Evolutionary conservation across 2,797 vertebrate genomes (phyloP).

Genomic region (Peromyscus melanophrys): DNA sequence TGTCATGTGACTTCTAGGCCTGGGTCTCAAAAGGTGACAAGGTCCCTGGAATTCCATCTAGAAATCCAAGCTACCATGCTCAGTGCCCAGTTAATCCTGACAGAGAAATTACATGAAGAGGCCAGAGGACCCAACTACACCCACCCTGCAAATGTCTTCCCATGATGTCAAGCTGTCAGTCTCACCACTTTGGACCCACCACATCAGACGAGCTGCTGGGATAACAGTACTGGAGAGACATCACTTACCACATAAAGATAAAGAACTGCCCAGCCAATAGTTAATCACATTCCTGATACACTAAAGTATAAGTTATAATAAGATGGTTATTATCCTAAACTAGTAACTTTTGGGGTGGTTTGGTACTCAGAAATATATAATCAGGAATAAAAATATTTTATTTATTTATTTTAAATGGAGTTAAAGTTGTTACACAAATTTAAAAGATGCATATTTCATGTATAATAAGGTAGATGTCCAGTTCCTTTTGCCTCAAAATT

Average conservation of each 20-base stretch:
- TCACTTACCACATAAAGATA: neutral
- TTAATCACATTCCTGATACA: neutral
- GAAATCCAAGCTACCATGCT: neutral
- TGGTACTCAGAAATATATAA: neutral
- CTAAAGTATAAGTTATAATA: neutral
- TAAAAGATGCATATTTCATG: neutral
- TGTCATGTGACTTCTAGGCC: neutral
- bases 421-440: neutral
- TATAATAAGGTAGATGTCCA: neutral
- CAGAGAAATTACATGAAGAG: neutral
- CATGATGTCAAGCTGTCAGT: neutral
- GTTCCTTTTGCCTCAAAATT: constrained; percentile 4
- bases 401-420: neutral
- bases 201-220: neutral
- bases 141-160: neutral
- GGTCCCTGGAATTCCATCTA: neutral
- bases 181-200: neutral
- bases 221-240: neutral
- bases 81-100: neutral
- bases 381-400: neutral
- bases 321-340: neutral
- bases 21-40: neutral
- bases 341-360: neutral
- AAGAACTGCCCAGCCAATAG: neutral
- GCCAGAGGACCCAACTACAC: no score